phyloP scores from a whole-genome alignment of 1,140 invertebrate genomes.

The Theocolax elegans region DNA sequence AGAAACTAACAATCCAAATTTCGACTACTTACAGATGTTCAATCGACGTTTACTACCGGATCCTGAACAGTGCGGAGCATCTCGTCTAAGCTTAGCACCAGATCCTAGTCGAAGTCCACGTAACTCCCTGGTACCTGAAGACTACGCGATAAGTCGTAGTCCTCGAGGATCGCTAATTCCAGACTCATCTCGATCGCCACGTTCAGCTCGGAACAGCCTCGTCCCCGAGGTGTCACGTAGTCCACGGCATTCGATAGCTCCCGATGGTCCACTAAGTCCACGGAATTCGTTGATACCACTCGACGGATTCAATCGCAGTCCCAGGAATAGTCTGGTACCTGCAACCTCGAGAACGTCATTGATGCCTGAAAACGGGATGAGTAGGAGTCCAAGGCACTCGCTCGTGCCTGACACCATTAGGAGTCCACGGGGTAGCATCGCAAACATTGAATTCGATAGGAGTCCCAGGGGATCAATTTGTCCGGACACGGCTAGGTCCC shows the following conservation, averaged over 20 bases:
- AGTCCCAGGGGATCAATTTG: slow-evolving; percentile 75
- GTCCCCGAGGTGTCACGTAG: slow-evolving; percentile 60
- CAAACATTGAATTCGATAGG: slow-evolving; percentile 66
- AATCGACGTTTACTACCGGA: slow-evolving; percentile 57
- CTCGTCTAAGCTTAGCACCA: slow-evolving; percentile 62
- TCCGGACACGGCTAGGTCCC: slow-evolving; percentile 62
- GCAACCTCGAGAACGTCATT: slow-evolving; percentile 72
- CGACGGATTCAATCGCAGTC: slow-evolving; percentile 71
- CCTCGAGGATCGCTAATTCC: slow-evolving; percentile 67
- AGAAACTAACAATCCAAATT: background rate
- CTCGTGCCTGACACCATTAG: slow-evolving; percentile 68
- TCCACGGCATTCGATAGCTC: slow-evolving; percentile 64
- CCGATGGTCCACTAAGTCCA: slow-evolving; percentile 58
- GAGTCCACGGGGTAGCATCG: slow-evolving; percentile 66
- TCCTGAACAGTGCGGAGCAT: slow-evolving; percentile 55
- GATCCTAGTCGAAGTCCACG: slow-evolving; percentile 72
- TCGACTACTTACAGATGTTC: slow-evolving; percentile 53
- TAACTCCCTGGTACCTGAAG: slow-evolving; percentile 71
- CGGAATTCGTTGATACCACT: slow-evolving; percentile 68
- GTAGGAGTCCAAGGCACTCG: slow-evolving; percentile 71
- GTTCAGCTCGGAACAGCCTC: slow-evolving; percentile 60
- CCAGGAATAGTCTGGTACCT: slow-evolving; percentile 73
- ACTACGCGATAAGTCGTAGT: slow-evolving; percentile 43
- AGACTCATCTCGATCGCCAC: slow-evolving; percentile 66
- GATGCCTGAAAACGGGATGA: slow-evolving; percentile 55